Conservation (phyloP, 2,888 invertebrate genomes). For the Trisateles emortualis region DNA sequence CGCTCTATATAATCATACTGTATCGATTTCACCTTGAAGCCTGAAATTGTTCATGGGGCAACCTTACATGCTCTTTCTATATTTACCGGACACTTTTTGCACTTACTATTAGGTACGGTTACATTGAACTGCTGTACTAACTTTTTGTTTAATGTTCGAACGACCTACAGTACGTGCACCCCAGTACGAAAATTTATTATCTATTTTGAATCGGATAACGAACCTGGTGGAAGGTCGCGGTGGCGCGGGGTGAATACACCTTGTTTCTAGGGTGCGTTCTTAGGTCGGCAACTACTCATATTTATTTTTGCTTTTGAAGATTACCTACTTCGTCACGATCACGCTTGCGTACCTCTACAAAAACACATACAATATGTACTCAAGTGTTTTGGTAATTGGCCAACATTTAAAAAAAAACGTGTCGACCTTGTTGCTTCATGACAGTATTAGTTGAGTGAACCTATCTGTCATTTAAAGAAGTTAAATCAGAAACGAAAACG, state of each 20-base stretch:
- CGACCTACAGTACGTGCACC: constrained; percentile 45
- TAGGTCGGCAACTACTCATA: constrained; percentile 53
- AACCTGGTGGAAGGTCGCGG: constrained; percentile 68
- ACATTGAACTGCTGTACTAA: constrained; percentile 24
- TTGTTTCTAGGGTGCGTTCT: constrained; percentile 68
- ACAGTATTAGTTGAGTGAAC: constrained; percentile 8
- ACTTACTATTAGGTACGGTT: constrained; percentile 14
- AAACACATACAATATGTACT: constrained; percentile 10
- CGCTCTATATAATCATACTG: constrained; percentile 30
- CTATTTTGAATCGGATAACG: constrained; percentile 69
- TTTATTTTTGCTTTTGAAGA: constrained; percentile 16
- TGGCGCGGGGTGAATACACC: constrained; percentile 71
- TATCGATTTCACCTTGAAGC: constrained; percentile 34
- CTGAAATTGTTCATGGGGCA: constrained; percentile 22
- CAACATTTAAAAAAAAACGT: constrained; percentile 16
- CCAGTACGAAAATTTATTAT: constrained; percentile 50
- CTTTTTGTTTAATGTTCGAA: constrained; percentile 32
- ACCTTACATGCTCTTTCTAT: constrained; percentile 11
- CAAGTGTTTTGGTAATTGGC: constrained; percentile 24
- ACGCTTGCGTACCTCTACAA: constrained; percentile 15
- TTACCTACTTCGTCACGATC: constrained; percentile 16
- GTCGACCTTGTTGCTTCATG: constrained; percentile 11
- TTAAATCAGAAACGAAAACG: neutral
- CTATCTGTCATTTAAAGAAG: constrained; percentile 11
- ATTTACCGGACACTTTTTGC: constrained; percentile 18